Conservation (phyloP, 2,797 vertebrate genomes). For the Geotrypetes seraphini region DNA sequence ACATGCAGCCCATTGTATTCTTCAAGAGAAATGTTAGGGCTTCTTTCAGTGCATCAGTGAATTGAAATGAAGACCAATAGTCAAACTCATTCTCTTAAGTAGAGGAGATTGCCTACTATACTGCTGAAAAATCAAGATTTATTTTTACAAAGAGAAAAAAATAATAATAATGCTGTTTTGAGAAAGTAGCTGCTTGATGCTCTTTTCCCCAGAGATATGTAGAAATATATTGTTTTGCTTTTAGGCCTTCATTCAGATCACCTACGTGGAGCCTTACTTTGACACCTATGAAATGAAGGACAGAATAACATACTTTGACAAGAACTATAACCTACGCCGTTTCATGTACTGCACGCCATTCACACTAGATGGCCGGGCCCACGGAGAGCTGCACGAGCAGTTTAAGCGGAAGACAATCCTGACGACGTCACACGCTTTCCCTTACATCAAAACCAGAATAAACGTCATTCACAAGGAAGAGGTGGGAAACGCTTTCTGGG, state of each 20-base stretch:
- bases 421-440: constrained; percentile 92
- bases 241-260: constrained; percentile 94
- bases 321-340: constrained; percentile 93
- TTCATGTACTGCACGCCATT: constrained; percentile 98
- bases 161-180: too few relatives aligned
- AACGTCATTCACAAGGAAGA: constrained; percentile 97
- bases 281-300: constrained; percentile 98
- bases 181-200: too few relatives aligned
- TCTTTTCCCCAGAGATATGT: too few relatives aligned
- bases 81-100: too few relatives aligned
- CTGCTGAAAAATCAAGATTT: too few relatives aligned
- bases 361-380: constrained; percentile 89
- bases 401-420: constrained; percentile 95
- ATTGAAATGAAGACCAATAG: too few relatives aligned
- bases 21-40: too few relatives aligned
- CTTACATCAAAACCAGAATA: constrained; percentile 96
- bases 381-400: constrained; percentile 92
- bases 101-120: too few relatives aligned
- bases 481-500: constrained; percentile 44
- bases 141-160: too few relatives aligned
- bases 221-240: background rate
- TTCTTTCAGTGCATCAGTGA: too few relatives aligned
- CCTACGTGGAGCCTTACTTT: constrained; percentile 93
- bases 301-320: constrained; percentile 96
- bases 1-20: too few relatives aligned